These are phyloP conservation scores for Acromyrmex echinatior DNA, from an alignment of 1,140 invertebrate genomes.

Conservation along the genomic window DNA sequence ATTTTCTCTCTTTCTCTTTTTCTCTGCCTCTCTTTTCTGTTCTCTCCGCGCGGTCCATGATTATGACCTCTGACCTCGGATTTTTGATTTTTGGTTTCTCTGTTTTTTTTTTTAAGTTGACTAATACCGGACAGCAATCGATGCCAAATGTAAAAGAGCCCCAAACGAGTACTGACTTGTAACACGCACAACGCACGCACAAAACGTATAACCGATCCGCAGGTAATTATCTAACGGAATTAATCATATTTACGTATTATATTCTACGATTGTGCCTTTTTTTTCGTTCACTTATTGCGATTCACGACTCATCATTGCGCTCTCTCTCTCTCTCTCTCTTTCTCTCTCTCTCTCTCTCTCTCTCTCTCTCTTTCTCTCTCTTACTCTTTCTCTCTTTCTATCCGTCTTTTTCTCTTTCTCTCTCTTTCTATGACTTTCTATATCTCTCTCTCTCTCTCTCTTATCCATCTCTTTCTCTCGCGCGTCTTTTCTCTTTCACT, in stretches of 20 bases:
- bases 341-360: conserved; percentile 31
- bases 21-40: conserved; percentile 3
- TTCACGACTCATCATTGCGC: conserved; percentile 68
- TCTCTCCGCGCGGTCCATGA: conserved; percentile 9
- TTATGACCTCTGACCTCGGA: conserved; percentile 75
- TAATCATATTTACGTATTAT: conserved; percentile 74
- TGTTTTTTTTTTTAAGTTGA: conserved; percentile 86
- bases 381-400: neutral
- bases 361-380: conserved; percentile 23
- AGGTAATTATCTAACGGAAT: conserved; percentile 84
- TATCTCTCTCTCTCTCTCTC: neutral
- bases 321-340: conserved; percentile 57
- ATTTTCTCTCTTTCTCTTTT: too few relatives aligned
- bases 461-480: conserved; percentile 37
- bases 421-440: conserved; percentile 13
- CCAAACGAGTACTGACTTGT: conserved; percentile 87
- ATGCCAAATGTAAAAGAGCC: conserved; percentile 86
- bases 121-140: conserved; percentile 86
- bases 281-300: conserved; percentile 64
- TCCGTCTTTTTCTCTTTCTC: conserved; percentile 16
- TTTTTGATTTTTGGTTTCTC: conserved; percentile 85
- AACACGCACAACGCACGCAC: conserved; percentile 85
- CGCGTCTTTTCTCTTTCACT: conserved; percentile 51
- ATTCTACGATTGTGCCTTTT: conserved; percentile 73
- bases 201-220: conserved; percentile 84